Evolutionary conservation across 2,797 vertebrate genomes (phyloP).

Genomic region (Masticophis lateralis): DNA sequence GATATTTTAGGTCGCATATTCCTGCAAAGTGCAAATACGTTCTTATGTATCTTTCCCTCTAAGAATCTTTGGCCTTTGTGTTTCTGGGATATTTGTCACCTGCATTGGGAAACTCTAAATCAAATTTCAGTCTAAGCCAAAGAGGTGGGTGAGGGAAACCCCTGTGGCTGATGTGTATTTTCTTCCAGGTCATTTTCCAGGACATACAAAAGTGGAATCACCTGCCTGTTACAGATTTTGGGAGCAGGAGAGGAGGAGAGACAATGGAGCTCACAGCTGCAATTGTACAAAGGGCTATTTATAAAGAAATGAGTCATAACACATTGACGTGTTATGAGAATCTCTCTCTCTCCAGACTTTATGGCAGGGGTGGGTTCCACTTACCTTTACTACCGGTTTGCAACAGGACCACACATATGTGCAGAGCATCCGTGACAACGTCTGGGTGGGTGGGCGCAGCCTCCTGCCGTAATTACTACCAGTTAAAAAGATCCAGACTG

Average conservation of each 20-base stretch:
- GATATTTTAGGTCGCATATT: background rate
- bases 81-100: background rate
- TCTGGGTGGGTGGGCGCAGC: too few species aligned
- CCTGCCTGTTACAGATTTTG: slow-evolving; percentile 10
- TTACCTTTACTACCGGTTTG: too few species aligned
- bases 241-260: too few species aligned
- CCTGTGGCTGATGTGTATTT: background rate
- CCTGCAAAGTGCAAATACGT: background rate
- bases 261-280: background rate
- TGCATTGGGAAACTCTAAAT: background rate
- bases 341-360: background rate
- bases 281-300: slow-evolving; percentile 30
- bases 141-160: rapidly evolving
- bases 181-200: background rate
- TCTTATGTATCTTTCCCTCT: background rate
- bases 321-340: background rate
- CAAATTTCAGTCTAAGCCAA: background rate
- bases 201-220: slow-evolving; percentile 9
- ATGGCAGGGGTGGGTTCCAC: too few species aligned
- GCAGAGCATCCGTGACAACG: too few species aligned
- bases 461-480: too few species aligned
- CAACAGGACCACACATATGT: too few species aligned
- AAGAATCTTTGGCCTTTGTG: background rate
- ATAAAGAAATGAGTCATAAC: slow-evolving; percentile 34
- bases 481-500: too few species aligned